Conservation (phyloP, 1,140 invertebrate species). For the Aphelenchoides avenae region DNA sequence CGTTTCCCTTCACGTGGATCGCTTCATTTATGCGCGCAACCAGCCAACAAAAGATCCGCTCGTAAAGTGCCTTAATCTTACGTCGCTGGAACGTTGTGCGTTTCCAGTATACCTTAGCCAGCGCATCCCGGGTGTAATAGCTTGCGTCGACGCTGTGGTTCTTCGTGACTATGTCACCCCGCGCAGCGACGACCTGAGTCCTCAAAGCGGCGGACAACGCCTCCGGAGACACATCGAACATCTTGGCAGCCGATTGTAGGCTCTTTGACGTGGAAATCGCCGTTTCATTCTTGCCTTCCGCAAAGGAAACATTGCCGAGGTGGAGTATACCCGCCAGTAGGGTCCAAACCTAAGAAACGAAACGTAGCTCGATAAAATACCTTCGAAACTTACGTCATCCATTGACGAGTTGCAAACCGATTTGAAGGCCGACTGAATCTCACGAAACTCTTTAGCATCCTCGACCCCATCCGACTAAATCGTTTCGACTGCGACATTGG, state of each 20-base stretch:
- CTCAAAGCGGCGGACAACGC: constrained; percentile 64
- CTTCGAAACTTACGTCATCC: too few relatives aligned
- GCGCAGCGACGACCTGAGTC: constrained; percentile 66
- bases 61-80: constrained; percentile 60
- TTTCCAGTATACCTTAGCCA: constrained; percentile 18
- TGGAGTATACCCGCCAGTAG: constrained; percentile 82
- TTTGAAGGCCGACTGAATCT: too few relatives aligned
- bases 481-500: too few relatives aligned
- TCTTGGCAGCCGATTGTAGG: constrained; percentile 44
- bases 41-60: constrained; percentile 51
- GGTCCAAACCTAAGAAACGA: constrained; percentile 82
- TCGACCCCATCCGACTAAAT: too few relatives aligned
- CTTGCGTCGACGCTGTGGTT: constrained; percentile 65
- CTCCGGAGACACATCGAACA: constrained; percentile 64
- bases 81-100: neutral
- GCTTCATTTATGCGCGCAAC: constrained; percentile 49
- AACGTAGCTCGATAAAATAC: too few relatives aligned
- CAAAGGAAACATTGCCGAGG: constrained; percentile 79
- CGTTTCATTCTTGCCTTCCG: constrained; percentile 66
- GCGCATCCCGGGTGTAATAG: constrained; percentile 63
- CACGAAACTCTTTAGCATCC: too few relatives aligned
- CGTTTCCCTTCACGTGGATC: constrained; percentile 47
- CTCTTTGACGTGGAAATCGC: constrained; percentile 62
- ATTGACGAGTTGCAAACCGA: too few relatives aligned
- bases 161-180: constrained; percentile 67